Percentiles rank a stretch among this genome's conserved stretches.
Conservation (phyloP, 1,140 invertebrate genomes). For the Macrotrachela quadricornifera region DNA sequence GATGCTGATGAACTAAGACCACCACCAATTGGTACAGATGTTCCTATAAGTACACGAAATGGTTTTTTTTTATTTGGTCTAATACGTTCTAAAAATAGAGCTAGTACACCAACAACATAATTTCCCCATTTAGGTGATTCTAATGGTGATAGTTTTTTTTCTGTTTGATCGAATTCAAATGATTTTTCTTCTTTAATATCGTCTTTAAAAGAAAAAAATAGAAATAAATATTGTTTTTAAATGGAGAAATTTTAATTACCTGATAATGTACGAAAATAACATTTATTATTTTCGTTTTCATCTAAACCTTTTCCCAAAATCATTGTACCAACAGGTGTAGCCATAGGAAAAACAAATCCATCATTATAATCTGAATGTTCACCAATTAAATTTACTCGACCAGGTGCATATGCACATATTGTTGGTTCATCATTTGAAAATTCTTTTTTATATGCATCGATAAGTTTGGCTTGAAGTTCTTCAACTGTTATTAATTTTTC, state of each 20-base stretch:
- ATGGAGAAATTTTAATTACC: too few species aligned
- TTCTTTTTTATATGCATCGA: too few species aligned
- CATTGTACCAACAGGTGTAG: slow-evolving; percentile 30
- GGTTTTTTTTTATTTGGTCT: slow-evolving; percentile 27
- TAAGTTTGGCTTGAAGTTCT: too few species aligned
- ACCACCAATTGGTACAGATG: slow-evolving; percentile 60
- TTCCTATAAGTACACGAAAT: slow-evolving; percentile 56
- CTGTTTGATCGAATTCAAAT: too few species aligned
- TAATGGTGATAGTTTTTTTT: slow-evolving; percentile 35
- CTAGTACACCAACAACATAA: slow-evolving; percentile 68
- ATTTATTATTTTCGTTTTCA: too few species aligned
- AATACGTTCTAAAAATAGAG: slow-evolving; percentile 12
- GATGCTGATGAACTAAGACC: slow-evolving; percentile 75
- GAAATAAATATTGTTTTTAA: too few species aligned
- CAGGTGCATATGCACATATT: slow-evolving; percentile 43
- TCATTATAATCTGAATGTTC: slow-evolving; percentile 86
- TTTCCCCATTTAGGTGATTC: slow-evolving; percentile 50
- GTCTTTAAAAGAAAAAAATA: too few species aligned
- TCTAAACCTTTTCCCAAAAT: background rate
- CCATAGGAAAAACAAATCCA: slow-evolving; percentile 75
- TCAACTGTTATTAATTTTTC: too few species aligned
- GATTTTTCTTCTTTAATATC: too few species aligned
- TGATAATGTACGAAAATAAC: too few species aligned
- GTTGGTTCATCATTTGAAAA: too few species aligned
- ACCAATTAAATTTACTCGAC: slow-evolving; percentile 75